Percentiles rank a stretch among this genome's conserved stretches.
These are phyloP conservation scores for Myotis pilosus DNA, from an alignment of 2,797 vertebrate genomes.

Conservation along the genomic window DNA sequence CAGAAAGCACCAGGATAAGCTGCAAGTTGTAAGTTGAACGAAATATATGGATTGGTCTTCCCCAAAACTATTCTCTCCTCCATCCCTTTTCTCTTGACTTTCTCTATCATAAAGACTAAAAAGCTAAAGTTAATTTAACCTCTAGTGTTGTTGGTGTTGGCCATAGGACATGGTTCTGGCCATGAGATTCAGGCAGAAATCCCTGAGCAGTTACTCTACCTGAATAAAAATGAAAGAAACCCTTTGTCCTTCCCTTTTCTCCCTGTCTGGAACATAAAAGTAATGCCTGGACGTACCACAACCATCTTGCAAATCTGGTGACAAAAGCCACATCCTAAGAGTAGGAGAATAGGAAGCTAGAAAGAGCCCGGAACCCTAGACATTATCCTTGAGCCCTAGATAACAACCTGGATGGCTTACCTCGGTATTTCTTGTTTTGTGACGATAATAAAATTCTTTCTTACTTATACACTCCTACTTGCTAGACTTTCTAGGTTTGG, in stretches of 20 bases:
- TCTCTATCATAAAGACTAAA: conserved; percentile 29
- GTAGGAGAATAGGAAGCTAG: background rate
- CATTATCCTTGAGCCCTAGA: background rate
- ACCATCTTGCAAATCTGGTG: conserved; percentile 3
- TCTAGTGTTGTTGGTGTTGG: background rate
- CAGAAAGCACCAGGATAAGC: conserved; percentile 3
- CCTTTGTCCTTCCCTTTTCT: conserved; percentile 36
- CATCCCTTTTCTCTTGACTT: background rate
- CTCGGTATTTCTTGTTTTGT: background rate
- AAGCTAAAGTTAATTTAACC: conserved; percentile 29
- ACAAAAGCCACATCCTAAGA: conserved; percentile 30
- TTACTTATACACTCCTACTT: background rate
- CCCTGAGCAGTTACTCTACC: conserved; percentile 15
- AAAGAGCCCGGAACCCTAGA: background rate
- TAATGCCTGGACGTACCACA: background rate
- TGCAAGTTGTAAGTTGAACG: background rate
- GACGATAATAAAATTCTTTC: conserved; percentile 44
- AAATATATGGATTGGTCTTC: background rate
- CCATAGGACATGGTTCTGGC: background rate
- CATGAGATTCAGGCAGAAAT: conserved; percentile 21
- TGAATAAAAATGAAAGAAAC: conserved; percentile 36
- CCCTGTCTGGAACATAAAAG: background rate
- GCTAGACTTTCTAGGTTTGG: background rate
- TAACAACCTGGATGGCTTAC: background rate
- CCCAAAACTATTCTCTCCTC: background rate